Evolutionary conservation across 2,797 vertebrate genomes (phyloP).

Genomic region (Phoxinus dragarum): DNA sequence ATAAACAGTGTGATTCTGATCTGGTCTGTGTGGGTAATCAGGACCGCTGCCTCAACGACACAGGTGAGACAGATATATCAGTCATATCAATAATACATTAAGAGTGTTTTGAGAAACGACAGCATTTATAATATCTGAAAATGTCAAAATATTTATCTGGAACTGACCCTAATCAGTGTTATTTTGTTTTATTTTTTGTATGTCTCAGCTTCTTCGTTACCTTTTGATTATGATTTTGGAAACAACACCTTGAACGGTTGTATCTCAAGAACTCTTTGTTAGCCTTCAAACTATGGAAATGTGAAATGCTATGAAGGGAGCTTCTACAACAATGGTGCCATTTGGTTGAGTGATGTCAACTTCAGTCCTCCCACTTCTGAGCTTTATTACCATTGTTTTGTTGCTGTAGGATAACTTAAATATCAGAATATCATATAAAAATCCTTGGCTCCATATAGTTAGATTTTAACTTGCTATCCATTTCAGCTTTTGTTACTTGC

Average conservation of each 20-base stretch:
- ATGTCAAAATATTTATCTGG: not conserved
- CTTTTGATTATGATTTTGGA: not conserved
- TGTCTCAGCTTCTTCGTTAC: not conserved
- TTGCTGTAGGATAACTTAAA: not conserved
- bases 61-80: not conserved
- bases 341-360: not conserved
- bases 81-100: not conserved
- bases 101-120: not conserved
- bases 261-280: not conserved
- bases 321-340: not conserved
- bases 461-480: too few species aligned
- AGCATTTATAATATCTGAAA: not conserved
- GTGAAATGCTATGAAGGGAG: not conserved
- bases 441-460: too few species aligned
- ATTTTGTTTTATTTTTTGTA: not conserved
- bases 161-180: not conserved
- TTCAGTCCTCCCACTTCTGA: not conserved
- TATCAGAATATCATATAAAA: too few species aligned
- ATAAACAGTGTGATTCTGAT: not conserved
- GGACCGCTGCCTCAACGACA: not conserved
- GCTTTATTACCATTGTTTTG: not conserved
- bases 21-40: constrained; percentile 29
- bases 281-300: not conserved
- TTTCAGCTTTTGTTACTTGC: too few species aligned
- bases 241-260: not conserved